These are phyloP conservation scores for Callocephalon fimbriatum DNA, from an alignment of 2,113 vertebrate species.

Conservation along the genomic window DNA sequence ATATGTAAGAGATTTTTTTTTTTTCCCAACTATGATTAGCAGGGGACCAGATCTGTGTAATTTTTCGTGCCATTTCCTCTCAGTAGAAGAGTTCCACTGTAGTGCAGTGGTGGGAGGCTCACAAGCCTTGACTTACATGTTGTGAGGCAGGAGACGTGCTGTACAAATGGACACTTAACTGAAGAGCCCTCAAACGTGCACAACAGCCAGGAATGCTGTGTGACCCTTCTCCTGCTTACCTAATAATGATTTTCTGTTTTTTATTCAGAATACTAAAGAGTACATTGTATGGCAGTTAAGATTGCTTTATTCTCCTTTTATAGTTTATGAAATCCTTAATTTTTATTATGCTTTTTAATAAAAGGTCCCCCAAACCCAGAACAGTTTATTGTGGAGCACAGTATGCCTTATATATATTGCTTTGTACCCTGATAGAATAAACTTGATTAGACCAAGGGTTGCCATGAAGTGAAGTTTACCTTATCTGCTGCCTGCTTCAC, in stretches of 20 bases:
- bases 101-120: not conserved
- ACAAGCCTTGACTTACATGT: not conserved
- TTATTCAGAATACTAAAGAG: not conserved
- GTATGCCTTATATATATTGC: not conserved
- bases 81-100: not conserved
- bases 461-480: constrained; percentile 39
- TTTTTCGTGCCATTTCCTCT: not conserved
- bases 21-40: not conserved
- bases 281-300: not conserved
- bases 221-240: not conserved
- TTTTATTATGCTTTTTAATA: constrained; percentile 14
- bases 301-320: not conserved
- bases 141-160: not conserved
- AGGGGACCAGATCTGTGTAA: not conserved
- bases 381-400: not conserved
- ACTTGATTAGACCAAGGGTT: constrained; percentile 35
- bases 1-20: not conserved
- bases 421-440: constrained; percentile 27
- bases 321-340: constrained; percentile 25
- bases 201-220: not conserved
- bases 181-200: not conserved
- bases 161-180: not conserved
- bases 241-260: not conserved
- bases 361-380: not conserved
- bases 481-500: constrained; percentile 2